Evolutionary conservation across 2,888 invertebrate genomes (phyloP), one percentile per base, ranked within the genome.

Genomic region (Rugalucina vietnamica): DNA sequence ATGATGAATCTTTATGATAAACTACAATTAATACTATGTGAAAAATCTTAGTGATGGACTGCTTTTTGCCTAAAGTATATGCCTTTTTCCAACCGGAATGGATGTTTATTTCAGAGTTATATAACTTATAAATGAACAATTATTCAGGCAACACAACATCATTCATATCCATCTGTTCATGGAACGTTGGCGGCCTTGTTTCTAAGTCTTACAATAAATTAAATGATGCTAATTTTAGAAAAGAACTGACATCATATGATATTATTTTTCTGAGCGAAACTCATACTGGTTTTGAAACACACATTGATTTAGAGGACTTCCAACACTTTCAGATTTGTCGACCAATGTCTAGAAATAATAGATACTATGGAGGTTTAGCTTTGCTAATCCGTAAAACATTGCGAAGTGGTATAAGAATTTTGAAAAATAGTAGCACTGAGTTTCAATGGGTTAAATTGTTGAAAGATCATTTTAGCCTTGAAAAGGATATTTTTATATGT

Each of bases 131-230:
- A n/a, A n/a, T n/a, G n/a, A n/a, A n/a, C n/a, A n/a, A n/a, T n/a
- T n/a, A n/a, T n/a, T n/a, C n/a, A n/a, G n/a, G 60, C 14, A 60
- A 5, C 29, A 29, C 34, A 65, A 21, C 65, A 10, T 65, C 65
- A 34, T 65, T 65, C 65, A 65, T 65, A 65, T 65, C 65, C 65
- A 65, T 65, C 21, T 65, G 65, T 29, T 65, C 65, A 65, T 65
- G 65, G 65, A 65, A 65, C 34, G 65, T 34, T 34, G 65, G 34
- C 65, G 65, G 60, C 34, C 65, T 65, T 8, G 21, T 65, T 34
- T 27, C 65, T 3, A 65, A 65, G 34, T 65, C 65, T 1, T 34
- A 65, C 34, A 65, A 65, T 18, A 34, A 65, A 65, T 34, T 65
- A 34, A 65, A 65, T 65, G 65, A 34, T 18, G 4, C 3, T 8